Base-by-base conservation (phyloP, 2,888 invertebrate species). In the Melanchra persicariae region DNA sequence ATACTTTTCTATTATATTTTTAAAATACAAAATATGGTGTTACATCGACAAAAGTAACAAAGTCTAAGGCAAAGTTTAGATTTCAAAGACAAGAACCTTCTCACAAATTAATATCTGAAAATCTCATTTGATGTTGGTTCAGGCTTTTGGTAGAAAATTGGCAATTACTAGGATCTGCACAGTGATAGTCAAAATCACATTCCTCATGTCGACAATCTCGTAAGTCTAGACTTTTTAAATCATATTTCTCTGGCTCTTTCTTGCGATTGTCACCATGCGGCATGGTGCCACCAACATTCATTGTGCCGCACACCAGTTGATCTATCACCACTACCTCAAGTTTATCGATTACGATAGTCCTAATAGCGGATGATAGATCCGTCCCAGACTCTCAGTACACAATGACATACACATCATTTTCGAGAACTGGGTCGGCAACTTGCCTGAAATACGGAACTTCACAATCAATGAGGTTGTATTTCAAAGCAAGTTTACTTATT, bases 321-420 rank as follows among this genome's bases (percentile, higher is more conserved):
- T 57, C 30, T 77, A 78, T 57, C 60, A 57, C 43, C 43, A 61
- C 78, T 74, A 45, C 22, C 49, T 55, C 55, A 78, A 26, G 43
- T 60, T 57, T 74, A 74, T 61, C 55, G 22, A 45, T 37, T 22
- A 43, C 60, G 49, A 74, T 74, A 74, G 22, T 26, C 43, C 49
- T 51, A 43, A 30, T 2, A 74, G 60, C 55, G 71, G 71, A 57
- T 37, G 22, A 60, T n/a, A 74, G 49, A 45, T 61, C 37, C 10
- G 22, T 37, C 34, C 47, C n/a, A 37, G 37, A 37, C 12, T 4
- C 47, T 34, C 40, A 40, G 34, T 34, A 8, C 9, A 34, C 9
- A 34, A 12, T 43, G 45, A 60, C 15, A 26, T 43, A 1, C n/a
- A n/a, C n/a, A n/a, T 22, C 4, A 40, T 37, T 47, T 75, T 30